Conservation (phyloP, 2,888 invertebrate species). For the Germaria angustata region DNA sequence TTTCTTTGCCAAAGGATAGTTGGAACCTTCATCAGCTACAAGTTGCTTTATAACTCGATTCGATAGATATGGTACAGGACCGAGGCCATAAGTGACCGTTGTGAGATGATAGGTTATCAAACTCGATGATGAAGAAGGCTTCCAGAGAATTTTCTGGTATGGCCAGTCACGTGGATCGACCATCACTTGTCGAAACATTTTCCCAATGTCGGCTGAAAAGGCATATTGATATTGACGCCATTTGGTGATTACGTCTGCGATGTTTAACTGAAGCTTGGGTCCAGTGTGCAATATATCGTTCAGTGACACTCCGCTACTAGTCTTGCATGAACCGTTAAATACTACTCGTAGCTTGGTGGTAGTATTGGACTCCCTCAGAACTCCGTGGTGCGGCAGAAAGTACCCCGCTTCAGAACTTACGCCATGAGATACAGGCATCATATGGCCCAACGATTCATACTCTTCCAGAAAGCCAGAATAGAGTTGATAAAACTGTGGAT, state of each 20-base stretch:
- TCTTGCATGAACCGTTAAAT: conserved; percentile 47
- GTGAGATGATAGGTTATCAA: not conserved
- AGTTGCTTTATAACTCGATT: conserved; percentile 33
- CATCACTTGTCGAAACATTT: conserved; percentile 37
- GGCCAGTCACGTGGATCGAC: conserved; percentile 7
- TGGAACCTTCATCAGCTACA: conserved; percentile 5
- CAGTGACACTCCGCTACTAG: conserved; percentile 31
- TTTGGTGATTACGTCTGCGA: conserved; percentile 30
- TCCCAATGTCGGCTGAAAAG: conserved; percentile 44
- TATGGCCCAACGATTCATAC: conserved; percentile 7
- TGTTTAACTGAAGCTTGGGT: conserved; percentile 27
- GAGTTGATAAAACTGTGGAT: not conserved
- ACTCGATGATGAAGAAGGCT: not conserved
- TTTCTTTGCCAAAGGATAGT: conserved; percentile 9
- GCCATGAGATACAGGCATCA: not conserved
- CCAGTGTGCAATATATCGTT: conserved; percentile 47
- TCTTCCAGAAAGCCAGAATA: conserved; percentile 13
- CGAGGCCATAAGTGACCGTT: conserved; percentile 26
- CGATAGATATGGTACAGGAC: conserved; percentile 15
- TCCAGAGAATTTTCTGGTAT: conserved; percentile 22
- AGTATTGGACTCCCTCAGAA: not conserved
- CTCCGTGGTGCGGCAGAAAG: conserved; percentile 29
- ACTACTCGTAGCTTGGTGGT: conserved; percentile 35
- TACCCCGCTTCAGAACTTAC: not conserved
- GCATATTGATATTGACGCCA: conserved; percentile 42